Conservation (phyloP, 1,140 invertebrate species). For the Homalodisca vitripennis region DNA sequence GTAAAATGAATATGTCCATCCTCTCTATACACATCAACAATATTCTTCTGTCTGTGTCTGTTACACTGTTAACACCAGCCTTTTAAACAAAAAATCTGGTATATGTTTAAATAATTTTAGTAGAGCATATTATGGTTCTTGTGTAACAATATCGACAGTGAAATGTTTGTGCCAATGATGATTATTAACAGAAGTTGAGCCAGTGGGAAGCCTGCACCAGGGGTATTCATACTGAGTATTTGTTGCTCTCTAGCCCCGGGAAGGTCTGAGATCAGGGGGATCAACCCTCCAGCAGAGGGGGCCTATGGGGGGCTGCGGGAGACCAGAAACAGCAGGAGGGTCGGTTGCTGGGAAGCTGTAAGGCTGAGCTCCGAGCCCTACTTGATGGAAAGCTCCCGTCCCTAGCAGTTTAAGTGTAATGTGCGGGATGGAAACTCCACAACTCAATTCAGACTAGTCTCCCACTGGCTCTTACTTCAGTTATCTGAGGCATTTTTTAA, state of each 20-base stretch:
- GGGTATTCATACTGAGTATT: constrained; percentile 37
- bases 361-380: constrained; percentile 25
- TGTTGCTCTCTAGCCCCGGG: constrained; percentile 39
- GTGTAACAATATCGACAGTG: too few relatives aligned
- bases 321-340: constrained; percentile 35
- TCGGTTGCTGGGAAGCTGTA: constrained; percentile 31
- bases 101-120: too few relatives aligned
- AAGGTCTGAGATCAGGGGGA: constrained; percentile 36
- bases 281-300: constrained; percentile 34
- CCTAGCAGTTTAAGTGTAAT: constrained; percentile 37
- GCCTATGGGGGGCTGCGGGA: constrained; percentile 32
- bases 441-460: constrained; percentile 40
- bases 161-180: too few relatives aligned
- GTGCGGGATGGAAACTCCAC: constrained; percentile 33
- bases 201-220: constrained; percentile 46
- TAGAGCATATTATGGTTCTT: too few relatives aligned
- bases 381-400: constrained; percentile 35
- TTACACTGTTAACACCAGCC: too few relatives aligned
- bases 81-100: too few relatives aligned
- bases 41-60: too few relatives aligned
- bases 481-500: constrained; percentile 38
- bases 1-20: too few relatives aligned
- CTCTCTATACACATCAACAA: too few relatives aligned
- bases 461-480: constrained; percentile 33
- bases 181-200: too few relatives aligned